Base-by-base conservation (phyloP, 1,140 invertebrate genomes). In the Eumeta japonica region DNA sequence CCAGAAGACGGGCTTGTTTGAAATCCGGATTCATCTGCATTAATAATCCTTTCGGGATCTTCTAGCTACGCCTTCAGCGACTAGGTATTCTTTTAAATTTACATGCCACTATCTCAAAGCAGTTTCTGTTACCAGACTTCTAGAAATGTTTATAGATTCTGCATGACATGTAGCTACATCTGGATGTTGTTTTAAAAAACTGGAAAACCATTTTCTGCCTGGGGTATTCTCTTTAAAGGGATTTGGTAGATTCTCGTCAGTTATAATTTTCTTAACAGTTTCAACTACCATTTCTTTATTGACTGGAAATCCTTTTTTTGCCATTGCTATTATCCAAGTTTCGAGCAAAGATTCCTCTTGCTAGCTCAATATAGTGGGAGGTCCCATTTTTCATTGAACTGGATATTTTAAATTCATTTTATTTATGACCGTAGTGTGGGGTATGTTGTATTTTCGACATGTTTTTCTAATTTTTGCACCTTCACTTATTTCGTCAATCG, bases 241-340 rank as follows among this genome's bases (percentile, higher is more conserved):
- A 36, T 39, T 45, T 40, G 33, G 19, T 29, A 27, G 30, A 27
- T 37, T 37, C 28, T 45, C 34, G 10, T 45, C 43, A 37, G 15
- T 41, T 41, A 46, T 46, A 38, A 41, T 46, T 35, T 46, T 41
- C 32, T 41, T 39, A 41, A 41, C 36, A 41, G 44, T 41, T 17
- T 38, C 44, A 41, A 35, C 35, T 30, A 38, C 31, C 39, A 41
- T 46, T 41, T 46, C 35, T 31, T 38, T 46, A 41, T 35, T 46
- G 31, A 46, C 38, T 41, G 44, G 39, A 41, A 46, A 41, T 38
- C 44, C 20, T 36, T 38, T 35, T 28, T 38, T 46, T 38, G 39
- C 35, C 35, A 35, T 41, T 18, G 38, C 30, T 46, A 37, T 37
- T 40, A 41, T 46, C 35, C 43, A 45, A 28, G n/a, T 28, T 45